Percentiles rank a stretch among this genome's conserved stretches.
Evolutionary conservation across 1,140 invertebrate genomes (phyloP).

Genomic region (Drosophila leontia): DNA sequence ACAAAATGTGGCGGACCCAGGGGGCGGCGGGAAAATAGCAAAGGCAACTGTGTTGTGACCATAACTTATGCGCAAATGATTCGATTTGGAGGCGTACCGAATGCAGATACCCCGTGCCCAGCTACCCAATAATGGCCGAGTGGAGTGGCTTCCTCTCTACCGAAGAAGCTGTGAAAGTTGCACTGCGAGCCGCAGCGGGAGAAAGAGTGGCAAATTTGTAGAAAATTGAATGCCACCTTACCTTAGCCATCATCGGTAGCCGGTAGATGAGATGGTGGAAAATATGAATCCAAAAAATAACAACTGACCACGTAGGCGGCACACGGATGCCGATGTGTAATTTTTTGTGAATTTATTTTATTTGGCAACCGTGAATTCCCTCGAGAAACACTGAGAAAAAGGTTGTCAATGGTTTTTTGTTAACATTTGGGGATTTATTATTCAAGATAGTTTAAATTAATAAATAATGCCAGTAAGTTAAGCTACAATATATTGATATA

Average conservation of each 20-base stretch:
- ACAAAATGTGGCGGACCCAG: conserved; percentile 17
- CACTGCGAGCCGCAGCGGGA: conserved; percentile 48
- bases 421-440: background rate
- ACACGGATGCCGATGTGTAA: conserved; percentile 64
- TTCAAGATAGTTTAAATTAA: background rate
- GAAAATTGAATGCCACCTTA: conserved; percentile 65
- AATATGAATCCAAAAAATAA: conserved; percentile 1
- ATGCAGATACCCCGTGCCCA: conserved; percentile 55
- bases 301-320: conserved; percentile 64
- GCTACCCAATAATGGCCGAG: conserved; percentile 56
- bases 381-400: background rate
- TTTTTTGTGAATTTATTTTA: conserved; percentile 65
- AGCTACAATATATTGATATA: background rate
- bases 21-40: conserved; percentile 31
- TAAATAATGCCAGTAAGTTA: background rate
- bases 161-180: conserved; percentile 67
- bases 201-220: conserved; percentile 66
- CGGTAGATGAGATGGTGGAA: conserved; percentile 12
- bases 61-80: conserved; percentile 68
- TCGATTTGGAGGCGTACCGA: conserved; percentile 61
- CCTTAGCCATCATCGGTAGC: conserved; percentile 48
- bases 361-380: conserved; percentile 36
- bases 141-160: conserved; percentile 26
- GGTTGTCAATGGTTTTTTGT: background rate
- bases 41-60: conserved; percentile 58